Conservation (phyloP, 1,140 invertebrate genomes). For the Laupala kohalensis region DNA sequence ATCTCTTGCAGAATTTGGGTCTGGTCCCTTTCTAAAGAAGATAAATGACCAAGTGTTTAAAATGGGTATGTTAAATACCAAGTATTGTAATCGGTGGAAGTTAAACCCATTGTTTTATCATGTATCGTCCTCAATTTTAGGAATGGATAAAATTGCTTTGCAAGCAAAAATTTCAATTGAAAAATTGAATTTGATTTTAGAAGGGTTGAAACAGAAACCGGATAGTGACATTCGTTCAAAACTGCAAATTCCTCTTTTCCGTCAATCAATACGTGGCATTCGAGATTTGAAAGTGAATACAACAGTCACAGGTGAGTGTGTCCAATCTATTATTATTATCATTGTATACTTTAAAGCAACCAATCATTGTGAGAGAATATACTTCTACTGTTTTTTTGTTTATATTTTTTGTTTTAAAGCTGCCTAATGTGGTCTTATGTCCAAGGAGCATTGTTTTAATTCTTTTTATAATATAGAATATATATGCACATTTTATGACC, state of each 20-base stretch:
- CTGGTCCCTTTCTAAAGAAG: background rate
- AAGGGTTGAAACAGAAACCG: slow-evolving; percentile 45
- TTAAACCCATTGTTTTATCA: background rate
- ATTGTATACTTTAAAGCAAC: too few species aligned
- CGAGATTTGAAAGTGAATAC: slow-evolving; percentile 40
- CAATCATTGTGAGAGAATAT: too few species aligned
- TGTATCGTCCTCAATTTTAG: background rate
- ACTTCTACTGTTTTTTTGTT: too few species aligned
- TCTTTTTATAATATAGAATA: too few species aligned
- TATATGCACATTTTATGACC: too few species aligned
- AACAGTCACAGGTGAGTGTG: slow-evolving; percentile 36
- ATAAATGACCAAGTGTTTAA: background rate
- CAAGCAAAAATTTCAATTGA: slow-evolving; percentile 34
- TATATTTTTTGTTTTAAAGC: too few species aligned
- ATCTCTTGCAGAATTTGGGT: slow-evolving; percentile 17
- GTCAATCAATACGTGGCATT: slow-evolving; percentile 42
- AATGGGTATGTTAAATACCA: background rate
- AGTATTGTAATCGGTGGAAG: background rate
- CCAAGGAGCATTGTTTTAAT: background rate
- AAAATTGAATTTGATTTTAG: slow-evolving; percentile 47
- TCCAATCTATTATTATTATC: too few species aligned
- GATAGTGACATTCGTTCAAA: slow-evolving; percentile 54
- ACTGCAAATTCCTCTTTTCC: slow-evolving; percentile 50
- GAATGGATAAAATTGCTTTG: slow-evolving; percentile 24
- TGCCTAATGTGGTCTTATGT: too few species aligned